Evolutionary conservation across 2,797 vertebrate species (phyloP).

Genomic region (Enteromius fasciolatus): DNA sequence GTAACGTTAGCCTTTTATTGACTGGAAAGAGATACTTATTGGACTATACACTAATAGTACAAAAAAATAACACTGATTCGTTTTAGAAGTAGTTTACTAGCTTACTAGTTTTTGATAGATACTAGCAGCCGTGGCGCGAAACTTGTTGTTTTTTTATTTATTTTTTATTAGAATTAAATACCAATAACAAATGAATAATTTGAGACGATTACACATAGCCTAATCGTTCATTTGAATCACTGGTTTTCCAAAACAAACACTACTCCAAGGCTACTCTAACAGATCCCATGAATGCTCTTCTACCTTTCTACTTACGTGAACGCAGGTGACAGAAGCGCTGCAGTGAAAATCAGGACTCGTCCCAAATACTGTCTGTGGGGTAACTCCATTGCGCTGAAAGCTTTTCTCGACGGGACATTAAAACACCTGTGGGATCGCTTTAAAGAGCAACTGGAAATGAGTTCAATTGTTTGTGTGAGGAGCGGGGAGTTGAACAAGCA

Average conservation of each 20-base stretch:
- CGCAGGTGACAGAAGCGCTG: slow-evolving; percentile 83
- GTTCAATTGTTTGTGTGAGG: slow-evolving; percentile 74
- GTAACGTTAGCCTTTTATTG: too few relatives aligned
- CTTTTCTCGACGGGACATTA: slow-evolving; percentile 83
- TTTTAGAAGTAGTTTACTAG: not conserved
- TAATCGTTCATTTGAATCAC: not conserved
- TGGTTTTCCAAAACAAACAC: slow-evolving; percentile 2
- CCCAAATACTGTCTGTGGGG: slow-evolving; percentile 79
- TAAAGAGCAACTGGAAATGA: slow-evolving; percentile 64
- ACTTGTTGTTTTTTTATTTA: not conserved
- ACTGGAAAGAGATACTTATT: not conserved
- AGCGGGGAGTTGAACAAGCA: slow-evolving; percentile 75
- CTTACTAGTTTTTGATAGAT: not conserved
- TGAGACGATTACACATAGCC: not conserved
- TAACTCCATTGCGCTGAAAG: slow-evolving; percentile 79
- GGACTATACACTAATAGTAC: not conserved
- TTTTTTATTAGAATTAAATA: not conserved
- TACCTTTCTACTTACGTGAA: slow-evolving; percentile 77
- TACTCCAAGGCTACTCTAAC: not conserved
- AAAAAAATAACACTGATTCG: not conserved
- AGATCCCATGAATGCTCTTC: not conserved
- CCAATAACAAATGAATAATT: not conserved
- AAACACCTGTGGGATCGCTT: slow-evolving; percentile 70
- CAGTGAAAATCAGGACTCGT: slow-evolving; percentile 82
- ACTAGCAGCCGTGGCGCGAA: not conserved